A percentile compares a stretch with the other conserved stretches of the same genome.
These are phyloP conservation scores for Tylochromis polylepis DNA, from an alignment of 2,113 vertebrate species.

Conservation along the genomic window DNA sequence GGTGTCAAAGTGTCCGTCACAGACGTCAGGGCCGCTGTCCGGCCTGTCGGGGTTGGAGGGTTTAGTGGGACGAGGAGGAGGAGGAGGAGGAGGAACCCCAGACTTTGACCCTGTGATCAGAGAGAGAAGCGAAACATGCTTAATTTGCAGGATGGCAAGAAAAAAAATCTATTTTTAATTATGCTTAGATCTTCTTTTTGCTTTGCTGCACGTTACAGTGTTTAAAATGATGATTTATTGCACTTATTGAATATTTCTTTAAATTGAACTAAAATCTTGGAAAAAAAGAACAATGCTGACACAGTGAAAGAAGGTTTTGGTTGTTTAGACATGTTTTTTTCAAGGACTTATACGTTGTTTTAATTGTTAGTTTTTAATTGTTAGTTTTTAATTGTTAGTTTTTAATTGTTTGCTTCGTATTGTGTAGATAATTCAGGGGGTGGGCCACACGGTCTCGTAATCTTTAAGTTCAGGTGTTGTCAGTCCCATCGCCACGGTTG, in stretches of 20 bases:
- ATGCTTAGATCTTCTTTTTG: background rate
- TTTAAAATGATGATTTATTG: background rate
- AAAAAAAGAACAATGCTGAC: background rate
- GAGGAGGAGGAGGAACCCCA: conserved; percentile 57
- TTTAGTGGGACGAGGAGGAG: conserved; percentile 60
- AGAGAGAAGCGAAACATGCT: background rate
- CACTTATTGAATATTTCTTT: background rate
- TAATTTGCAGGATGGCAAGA: background rate
- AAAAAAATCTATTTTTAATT: background rate
- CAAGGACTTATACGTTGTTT: background rate
- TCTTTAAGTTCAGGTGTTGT: background rate
- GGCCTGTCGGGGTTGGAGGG: conserved; percentile 63
- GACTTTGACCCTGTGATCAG: conserved; percentile 59
- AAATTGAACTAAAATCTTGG: background rate
- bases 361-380: background rate
- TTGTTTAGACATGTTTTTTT: background rate
- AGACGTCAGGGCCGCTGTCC: conserved; percentile 78
- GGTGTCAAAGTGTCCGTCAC: conserved; percentile 87
- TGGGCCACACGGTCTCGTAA: background rate
- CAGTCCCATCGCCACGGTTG: background rate
- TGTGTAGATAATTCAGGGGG: background rate
- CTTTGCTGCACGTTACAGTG: background rate
- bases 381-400: too few species aligned
- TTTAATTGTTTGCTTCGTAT: accelerated
- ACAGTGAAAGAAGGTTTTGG: background rate